Evolutionary conservation across 1,140 invertebrate genomes (phyloP).

Genomic region (Ridgeia piscesae): DNA sequence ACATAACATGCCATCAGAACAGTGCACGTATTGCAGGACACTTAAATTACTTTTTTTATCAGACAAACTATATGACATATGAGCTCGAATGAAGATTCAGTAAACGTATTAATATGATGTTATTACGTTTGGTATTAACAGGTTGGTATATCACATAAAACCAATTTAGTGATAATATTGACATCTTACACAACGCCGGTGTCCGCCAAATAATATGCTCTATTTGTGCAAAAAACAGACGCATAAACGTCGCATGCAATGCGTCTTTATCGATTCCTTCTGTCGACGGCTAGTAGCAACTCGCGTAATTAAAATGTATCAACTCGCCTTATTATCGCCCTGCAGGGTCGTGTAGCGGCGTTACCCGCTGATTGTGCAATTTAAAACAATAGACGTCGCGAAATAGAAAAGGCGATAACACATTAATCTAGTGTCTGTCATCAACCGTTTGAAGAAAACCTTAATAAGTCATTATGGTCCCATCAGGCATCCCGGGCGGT

Average conservation of each 20-base stretch:
- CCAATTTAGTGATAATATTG: too few species aligned
- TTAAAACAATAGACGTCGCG: background rate
- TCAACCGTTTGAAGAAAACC: background rate
- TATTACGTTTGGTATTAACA: too few species aligned
- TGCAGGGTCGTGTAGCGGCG: background rate
- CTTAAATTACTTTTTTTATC: too few species aligned
- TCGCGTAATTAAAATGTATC: background rate
- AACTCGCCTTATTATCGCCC: background rate
- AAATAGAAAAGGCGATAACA: background rate
- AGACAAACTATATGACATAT: too few species aligned
- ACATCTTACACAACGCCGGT: too few species aligned
- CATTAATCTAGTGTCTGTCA: background rate
- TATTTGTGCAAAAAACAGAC: background rate
- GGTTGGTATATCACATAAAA: too few species aligned
- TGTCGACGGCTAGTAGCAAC: background rate
- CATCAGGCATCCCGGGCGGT: background rate
- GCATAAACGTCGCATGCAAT: background rate
- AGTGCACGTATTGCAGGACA: too few species aligned
- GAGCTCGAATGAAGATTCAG: too few species aligned
- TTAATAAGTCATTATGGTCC: background rate
- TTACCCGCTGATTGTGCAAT: background rate
- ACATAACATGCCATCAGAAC: too few species aligned
- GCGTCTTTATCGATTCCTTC: background rate
- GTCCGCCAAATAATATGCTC: background rate
- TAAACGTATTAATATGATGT: too few species aligned